Evolutionary conservation across 1,140 invertebrate species (phyloP).

Genomic region (Brachionus asplanchnoidis): DNA sequence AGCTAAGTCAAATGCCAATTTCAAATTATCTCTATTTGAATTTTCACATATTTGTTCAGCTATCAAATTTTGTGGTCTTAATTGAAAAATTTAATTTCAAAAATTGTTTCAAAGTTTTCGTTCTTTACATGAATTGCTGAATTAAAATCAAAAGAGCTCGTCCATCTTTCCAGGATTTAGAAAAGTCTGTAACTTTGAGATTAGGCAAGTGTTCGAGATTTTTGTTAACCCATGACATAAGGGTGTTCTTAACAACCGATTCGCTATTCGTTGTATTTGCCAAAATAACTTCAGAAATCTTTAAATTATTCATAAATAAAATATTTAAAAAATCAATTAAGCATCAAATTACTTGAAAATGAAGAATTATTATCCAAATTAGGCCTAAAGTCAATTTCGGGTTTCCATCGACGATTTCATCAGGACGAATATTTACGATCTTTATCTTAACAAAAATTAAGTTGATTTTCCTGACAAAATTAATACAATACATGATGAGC

Average conservation of each 20-base stretch:
- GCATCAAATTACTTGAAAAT: conserved; percentile 43
- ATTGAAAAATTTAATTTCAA: no score
- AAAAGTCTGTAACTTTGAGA: conserved; percentile 89
- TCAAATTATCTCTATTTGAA: conserved; percentile 81
- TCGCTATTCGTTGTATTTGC: not conserved
- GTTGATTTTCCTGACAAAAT: not conserved
- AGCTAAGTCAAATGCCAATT: conserved; percentile 87
- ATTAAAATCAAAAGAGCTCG: conserved; percentile 96
- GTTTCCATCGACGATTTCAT: conserved; percentile 98
- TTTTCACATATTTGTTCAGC: conserved; percentile 70
- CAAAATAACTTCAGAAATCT: conserved; percentile 10
- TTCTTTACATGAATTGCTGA: conserved; percentile 84
- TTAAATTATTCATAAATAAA: not conserved
- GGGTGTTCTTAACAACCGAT: not conserved
- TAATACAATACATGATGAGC: conserved; percentile 15
- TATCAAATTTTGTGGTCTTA: conserved; percentile 60
- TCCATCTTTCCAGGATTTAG: conserved; percentile 92
- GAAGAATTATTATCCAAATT: conserved; percentile 96
- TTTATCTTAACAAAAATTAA: conserved; percentile 67
- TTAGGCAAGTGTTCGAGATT: conserved; percentile 78
- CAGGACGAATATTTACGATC: conserved; percentile 90
- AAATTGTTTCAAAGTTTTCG: conserved; percentile 50
- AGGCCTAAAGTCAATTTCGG: conserved; percentile 94
- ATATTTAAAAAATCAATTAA: not conserved
- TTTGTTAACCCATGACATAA: conserved; percentile 32